Conservation (phyloP, 2,797 vertebrate species). For the Cynopterus sphinx region DNA sequence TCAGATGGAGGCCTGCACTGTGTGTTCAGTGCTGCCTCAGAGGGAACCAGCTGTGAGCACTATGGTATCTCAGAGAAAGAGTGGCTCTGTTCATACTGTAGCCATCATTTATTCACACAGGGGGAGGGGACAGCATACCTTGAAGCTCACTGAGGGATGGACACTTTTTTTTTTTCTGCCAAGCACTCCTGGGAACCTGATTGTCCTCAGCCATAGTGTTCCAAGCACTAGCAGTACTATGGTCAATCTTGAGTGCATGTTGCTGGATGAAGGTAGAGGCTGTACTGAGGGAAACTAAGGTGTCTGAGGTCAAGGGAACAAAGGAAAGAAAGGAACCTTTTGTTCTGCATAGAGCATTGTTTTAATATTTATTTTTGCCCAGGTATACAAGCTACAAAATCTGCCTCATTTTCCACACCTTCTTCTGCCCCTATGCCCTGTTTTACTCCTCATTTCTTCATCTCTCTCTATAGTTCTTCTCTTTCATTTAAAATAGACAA, state of each 20-base stretch:
- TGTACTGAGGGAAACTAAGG: neutral
- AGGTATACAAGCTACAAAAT: neutral
- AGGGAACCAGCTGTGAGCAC: neutral
- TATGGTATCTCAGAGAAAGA: too few species aligned
- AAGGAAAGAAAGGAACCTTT: neutral
- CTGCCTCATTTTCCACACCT: neutral
- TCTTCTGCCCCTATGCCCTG: neutral
- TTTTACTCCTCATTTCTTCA: neutral
- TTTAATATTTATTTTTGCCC: neutral
- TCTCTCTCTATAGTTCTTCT: neutral
- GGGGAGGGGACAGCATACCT: neutral
- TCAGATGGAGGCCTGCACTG: neutral
- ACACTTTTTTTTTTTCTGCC: neutral
- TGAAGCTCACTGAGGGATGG: neutral
- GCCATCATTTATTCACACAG: neutral
- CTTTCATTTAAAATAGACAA: neutral
- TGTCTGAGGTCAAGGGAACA: neutral
- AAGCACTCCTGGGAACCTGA: neutral
- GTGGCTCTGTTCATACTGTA: neutral
- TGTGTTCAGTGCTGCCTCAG: fast-evolving
- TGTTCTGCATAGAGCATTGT: neutral
- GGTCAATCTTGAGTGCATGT: neutral
- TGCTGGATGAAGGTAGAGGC: neutral
- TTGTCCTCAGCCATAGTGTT: neutral
- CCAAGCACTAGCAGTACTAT: neutral